Conservation (phyloP, 2,113 vertebrate species). For the Polypterus bichir region DNA sequence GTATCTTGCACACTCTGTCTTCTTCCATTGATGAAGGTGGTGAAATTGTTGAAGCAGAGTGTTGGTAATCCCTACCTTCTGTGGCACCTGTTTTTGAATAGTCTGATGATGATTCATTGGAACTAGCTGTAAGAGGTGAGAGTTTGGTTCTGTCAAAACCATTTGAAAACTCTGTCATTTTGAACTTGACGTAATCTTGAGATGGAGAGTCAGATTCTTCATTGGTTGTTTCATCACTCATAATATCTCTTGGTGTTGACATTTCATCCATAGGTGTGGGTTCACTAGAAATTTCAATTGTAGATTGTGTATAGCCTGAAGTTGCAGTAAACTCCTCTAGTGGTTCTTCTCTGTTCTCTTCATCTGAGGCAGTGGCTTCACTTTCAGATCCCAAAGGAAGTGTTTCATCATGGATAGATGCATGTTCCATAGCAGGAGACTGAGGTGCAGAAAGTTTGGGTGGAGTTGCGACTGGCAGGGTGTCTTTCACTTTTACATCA, state of each 20-base stretch:
- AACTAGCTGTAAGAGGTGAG: slow-evolving; percentile 48
- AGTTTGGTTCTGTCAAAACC: slow-evolving; percentile 53
- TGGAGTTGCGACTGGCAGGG: slow-evolving; percentile 38
- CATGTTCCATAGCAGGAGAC: slow-evolving; percentile 56
- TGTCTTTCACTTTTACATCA: slow-evolving; percentile 42
- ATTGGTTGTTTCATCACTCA: slow-evolving; percentile 82
- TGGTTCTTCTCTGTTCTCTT: slow-evolving; percentile 74
- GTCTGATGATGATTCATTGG: slow-evolving; percentile 52
- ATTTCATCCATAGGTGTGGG: slow-evolving; percentile 90
- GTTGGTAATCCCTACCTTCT: slow-evolving; percentile 75
- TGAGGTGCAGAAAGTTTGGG: slow-evolving; percentile 54
- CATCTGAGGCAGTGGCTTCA: slow-evolving; percentile 72
- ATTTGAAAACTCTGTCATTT: slow-evolving; percentile 45
- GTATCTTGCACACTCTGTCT: slow-evolving; percentile 60
- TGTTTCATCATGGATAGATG: slow-evolving; percentile 74
- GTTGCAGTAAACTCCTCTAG: slow-evolving; percentile 75
- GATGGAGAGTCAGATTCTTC: slow-evolving; percentile 74
- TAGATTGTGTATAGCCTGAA: slow-evolving; percentile 81
- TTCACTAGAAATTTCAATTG: slow-evolving; percentile 82
- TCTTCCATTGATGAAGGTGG: slow-evolving; percentile 79
- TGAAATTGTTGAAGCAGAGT: slow-evolving; percentile 81
- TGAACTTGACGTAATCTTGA: slow-evolving; percentile 64
- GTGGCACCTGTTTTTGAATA: slow-evolving; percentile 75
- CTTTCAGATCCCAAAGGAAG: slow-evolving; percentile 69
- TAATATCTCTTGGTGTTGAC: slow-evolving; percentile 77